These are phyloP conservation scores for Hypena proboscidalis DNA, from an alignment of 2,888 invertebrate species.

Conservation along the genomic window DNA sequence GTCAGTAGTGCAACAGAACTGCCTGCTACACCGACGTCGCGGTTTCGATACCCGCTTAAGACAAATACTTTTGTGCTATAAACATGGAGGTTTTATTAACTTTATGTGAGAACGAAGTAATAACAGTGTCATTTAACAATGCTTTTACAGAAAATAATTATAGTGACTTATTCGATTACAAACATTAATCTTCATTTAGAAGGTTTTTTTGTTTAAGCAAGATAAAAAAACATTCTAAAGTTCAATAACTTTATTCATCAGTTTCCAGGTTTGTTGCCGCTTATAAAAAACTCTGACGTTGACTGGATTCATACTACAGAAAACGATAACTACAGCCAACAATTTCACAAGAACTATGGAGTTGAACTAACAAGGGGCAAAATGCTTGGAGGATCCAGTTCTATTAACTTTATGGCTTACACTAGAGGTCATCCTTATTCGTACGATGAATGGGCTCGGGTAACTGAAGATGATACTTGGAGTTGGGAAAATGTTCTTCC, in stretches of 20 bases:
- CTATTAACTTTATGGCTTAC: constrained; percentile 80
- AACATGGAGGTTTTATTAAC: too few species aligned
- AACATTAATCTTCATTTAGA: too few species aligned
- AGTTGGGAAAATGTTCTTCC: constrained; percentile 75
- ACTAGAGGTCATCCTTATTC: constrained; percentile 65
- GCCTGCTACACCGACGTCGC: too few species aligned
- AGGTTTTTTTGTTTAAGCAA: too few species aligned
- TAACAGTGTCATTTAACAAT: too few species aligned
- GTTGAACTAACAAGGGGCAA: constrained; percentile 78
- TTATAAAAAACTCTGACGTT: constrained; percentile 21
- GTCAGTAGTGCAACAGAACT: too few species aligned
- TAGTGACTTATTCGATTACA: too few species aligned
- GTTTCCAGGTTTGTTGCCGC: constrained; percentile 22
- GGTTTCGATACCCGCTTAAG: too few species aligned
- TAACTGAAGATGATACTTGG: constrained; percentile 78
- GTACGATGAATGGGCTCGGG: constrained; percentile 77
- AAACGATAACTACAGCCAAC: constrained; percentile 48
- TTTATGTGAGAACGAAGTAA: too few species aligned
- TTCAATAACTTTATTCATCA: constrained; percentile 10
- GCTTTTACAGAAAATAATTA: too few species aligned
- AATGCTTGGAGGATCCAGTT: constrained; percentile 83
- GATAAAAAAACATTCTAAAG: not conserved
- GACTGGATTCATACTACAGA: constrained; percentile 57
- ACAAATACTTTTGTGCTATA: too few species aligned
- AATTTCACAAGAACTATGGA: constrained; percentile 25